Percentiles rank a stretch among this genome's conserved stretches.
These are phyloP conservation scores for Actinia tenebrosa DNA, from an alignment of 64 coral and sea anemone genomes.

Conservation along the genomic window DNA sequence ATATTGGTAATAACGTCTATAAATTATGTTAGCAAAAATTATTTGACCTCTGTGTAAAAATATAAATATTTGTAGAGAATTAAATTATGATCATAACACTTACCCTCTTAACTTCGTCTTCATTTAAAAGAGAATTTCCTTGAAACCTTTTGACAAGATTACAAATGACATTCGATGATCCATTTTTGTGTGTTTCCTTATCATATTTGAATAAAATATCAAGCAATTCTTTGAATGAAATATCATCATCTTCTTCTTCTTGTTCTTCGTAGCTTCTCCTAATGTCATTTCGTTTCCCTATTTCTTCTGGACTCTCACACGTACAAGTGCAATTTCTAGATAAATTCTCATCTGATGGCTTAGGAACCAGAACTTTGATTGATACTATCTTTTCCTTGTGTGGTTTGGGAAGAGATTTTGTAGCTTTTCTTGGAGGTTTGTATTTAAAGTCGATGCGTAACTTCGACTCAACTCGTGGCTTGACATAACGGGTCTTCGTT, in stretches of 20 bases:
- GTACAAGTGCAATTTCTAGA: slow-evolving; percentile 40
- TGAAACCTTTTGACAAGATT: slow-evolving; percentile 9
- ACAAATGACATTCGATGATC: background rate
- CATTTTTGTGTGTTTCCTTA: background rate
- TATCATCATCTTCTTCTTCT: slow-evolving; percentile 16
- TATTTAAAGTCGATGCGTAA: background rate
- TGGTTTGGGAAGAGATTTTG: background rate
- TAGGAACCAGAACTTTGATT: slow-evolving; percentile 40
- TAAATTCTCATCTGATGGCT: background rate
- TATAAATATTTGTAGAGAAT: background rate
- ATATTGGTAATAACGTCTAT: too few species aligned
- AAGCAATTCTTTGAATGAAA: slow-evolving; percentile 24
- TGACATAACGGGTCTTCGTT: slow-evolving; percentile 4
- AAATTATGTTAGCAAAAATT: too few species aligned
- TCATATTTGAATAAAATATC: slow-evolving; percentile 5
- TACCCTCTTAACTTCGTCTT: background rate
- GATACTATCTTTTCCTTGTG: slow-evolving; percentile 35
- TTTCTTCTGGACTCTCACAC: slow-evolving; percentile 8
- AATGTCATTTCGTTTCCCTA: background rate
- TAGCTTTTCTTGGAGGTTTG: background rate
- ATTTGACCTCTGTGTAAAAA: too few species aligned
- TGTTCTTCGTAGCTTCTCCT: background rate
- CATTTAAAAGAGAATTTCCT: background rate
- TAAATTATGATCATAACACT: background rate
- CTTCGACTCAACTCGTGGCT: background rate